Conservation (phyloP, 2,888 invertebrate genomes). For the Diabrotica balteata region DNA sequence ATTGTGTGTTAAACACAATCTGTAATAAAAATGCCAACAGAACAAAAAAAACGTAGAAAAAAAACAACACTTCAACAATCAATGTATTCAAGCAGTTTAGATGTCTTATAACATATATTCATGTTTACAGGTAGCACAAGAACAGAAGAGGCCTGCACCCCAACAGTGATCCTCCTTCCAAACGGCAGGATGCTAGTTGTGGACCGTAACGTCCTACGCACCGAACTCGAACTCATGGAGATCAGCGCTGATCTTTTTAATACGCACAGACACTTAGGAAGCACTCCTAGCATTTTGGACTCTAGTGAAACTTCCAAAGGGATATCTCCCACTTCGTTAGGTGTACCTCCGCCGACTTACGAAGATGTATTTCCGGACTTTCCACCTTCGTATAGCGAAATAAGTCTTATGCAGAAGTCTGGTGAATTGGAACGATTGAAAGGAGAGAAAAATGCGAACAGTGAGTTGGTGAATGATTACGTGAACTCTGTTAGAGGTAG, state of each 20-base stretch:
- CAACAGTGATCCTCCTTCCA: constrained; percentile 65
- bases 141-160: constrained; percentile 60
- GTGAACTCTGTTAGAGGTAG: background rate
- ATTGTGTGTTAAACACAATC: no score
- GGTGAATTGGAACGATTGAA: constrained; percentile 5
- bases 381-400: constrained; percentile 58
- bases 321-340: constrained; percentile 60
- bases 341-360: constrained; percentile 64
- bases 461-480: constrained; percentile 13
- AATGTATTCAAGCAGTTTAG: no score
- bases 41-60: no score
- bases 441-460: background rate
- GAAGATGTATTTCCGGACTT: constrained; percentile 62
- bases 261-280: constrained; percentile 57
- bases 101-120: background rate
- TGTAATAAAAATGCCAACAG: no score
- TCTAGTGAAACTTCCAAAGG: constrained; percentile 65
- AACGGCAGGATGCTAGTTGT: constrained; percentile 66
- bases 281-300: constrained; percentile 61
- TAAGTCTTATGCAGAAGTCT: constrained; percentile 49
- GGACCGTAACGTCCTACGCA: constrained; percentile 63
- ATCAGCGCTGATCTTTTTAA: constrained; percentile 63
- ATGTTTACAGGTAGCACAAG: constrained; percentile 41
- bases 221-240: constrained; percentile 62
- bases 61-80: no score